Conservation (phyloP, 2,113 vertebrate genomes). For the Machaerirhynchus nigripectus region DNA sequence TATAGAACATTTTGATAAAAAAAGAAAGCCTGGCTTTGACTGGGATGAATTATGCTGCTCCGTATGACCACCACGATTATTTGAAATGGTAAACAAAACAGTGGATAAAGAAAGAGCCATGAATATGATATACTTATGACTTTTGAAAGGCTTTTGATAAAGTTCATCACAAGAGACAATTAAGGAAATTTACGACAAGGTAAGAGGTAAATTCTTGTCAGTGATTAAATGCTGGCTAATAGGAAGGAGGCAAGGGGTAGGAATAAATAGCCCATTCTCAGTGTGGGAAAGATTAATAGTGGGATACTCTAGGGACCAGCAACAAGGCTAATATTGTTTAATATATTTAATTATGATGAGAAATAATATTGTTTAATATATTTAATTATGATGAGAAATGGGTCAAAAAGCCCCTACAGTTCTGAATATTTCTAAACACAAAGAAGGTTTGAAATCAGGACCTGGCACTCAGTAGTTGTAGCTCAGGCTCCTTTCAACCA, state of each 20-base stretch:
- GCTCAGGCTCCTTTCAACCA: not conserved
- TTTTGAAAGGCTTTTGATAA: slow-evolving; percentile 45
- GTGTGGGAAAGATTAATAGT: not conserved
- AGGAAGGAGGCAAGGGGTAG: slow-evolving; percentile 5
- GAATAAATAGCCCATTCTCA: not conserved
- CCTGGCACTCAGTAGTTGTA: not conserved
- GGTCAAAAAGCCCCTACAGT: not conserved
- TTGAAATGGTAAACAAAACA: not conserved
- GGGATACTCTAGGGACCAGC: not conserved
- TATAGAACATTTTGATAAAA: not conserved
- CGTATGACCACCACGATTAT: not conserved
- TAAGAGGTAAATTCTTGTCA: slow-evolving; percentile 30
- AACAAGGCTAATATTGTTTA: not conserved
- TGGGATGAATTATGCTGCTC: not conserved
- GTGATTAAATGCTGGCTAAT: slow-evolving; percentile 30
- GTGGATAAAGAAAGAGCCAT: not conserved
- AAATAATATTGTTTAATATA: slow-evolving; percentile 25
- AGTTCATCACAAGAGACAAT: slow-evolving; percentile 28
- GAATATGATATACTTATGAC: not conserved
- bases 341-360: not conserved
- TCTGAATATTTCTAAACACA: not conserved
- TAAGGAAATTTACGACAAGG: slow-evolving; percentile 29
- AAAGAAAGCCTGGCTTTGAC: not conserved
- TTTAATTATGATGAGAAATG: not conserved
- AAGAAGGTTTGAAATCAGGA: not conserved